Evolutionary conservation across 2,113 vertebrate species (phyloP), one percentile per base, ranked within the genome.

Genomic region (Danionella cerebrum): DNA sequence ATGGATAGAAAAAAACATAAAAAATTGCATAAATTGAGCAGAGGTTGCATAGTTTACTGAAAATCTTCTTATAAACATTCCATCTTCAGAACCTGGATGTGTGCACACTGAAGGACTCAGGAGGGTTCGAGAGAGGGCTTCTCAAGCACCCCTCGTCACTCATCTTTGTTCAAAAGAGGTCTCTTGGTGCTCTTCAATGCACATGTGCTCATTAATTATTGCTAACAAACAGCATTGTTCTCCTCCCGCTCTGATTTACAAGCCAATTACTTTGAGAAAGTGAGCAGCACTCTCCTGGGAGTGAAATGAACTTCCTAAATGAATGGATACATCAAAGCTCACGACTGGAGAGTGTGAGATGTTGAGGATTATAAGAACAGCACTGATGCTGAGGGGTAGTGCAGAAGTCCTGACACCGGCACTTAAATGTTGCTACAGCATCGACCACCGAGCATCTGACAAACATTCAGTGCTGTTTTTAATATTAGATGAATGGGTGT

Each of bases 201-300:
- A 39, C 47, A 69, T 74, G 45, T 65, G 67, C 42, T 42, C n/a
- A 59, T 72, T 77, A 77, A 74, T 78, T 70, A 71, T 72, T 69
- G 33, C 57, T 54, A 74, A 38, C 24, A 57, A 69, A 72, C 58
- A 24, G 14, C 63, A 72, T 69, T 71, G 69, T 72, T 76, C 71
- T 29, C 42, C 58, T 45, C 21, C 27, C 50, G 6, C 65, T 54
- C 38, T 77, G 71, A 60, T 73, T 67, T 74, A 75, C 66, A 54
- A 65, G 48, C 59, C 53, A 77, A 75, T 76, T 76, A 75, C 54
- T 64, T 50, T 24, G 10, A 60, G 35, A 44, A 63, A 51, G 38
- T 9, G 59, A 41, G 47, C 60, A 36, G 10, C 10, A 5, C 25
- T 16, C 67, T 70, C 25, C 10, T n/a, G 58, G 51, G 39, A 24